phyloP scores from a whole-genome alignment of 2,888 invertebrate genomes.

The Argyresthia goedartella region DNA sequence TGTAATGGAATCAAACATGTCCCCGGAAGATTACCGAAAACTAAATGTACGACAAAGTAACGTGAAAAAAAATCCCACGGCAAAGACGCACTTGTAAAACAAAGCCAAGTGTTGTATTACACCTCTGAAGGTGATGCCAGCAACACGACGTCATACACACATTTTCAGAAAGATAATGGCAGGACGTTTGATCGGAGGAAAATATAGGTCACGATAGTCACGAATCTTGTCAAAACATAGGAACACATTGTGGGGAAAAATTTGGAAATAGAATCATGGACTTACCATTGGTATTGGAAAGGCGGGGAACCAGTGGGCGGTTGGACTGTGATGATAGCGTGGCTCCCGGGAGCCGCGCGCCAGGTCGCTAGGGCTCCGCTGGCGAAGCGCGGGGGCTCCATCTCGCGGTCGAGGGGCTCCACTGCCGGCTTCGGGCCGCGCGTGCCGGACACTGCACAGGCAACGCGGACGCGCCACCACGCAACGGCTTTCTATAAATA shows the following conservation, averaged over 20 bases:
- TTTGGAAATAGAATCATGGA: constrained; percentile 22
- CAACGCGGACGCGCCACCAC: background rate
- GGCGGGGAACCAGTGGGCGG: constrained; percentile 49
- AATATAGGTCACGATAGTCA: constrained; percentile 1
- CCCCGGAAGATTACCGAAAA: background rate
- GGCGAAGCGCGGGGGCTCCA: constrained; percentile 54
- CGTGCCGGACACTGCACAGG: background rate
- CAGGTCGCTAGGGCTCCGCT: constrained; percentile 32
- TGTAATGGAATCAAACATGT: background rate
- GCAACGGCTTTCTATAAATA: constrained; percentile 3
- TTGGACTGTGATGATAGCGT: constrained; percentile 35
- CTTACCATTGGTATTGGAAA: constrained; percentile 52
- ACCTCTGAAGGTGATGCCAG: constrained; percentile 1
- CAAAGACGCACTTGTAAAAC: no score
- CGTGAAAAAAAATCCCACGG: background rate
- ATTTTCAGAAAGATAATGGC: no score
- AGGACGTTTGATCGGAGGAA: background rate
- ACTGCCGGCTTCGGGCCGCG: background rate
- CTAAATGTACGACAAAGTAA: background rate
- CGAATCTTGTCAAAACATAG: constrained; percentile 1
- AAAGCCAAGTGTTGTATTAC: constrained; percentile 2
- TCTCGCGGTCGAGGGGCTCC: constrained; percentile 32
- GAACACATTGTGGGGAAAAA: background rate
- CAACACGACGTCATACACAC: background rate
- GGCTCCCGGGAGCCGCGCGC: constrained; percentile 45